Evolutionary conservation across 2,113 vertebrate genomes (phyloP).

Genomic region (Mus musculus): DNA sequence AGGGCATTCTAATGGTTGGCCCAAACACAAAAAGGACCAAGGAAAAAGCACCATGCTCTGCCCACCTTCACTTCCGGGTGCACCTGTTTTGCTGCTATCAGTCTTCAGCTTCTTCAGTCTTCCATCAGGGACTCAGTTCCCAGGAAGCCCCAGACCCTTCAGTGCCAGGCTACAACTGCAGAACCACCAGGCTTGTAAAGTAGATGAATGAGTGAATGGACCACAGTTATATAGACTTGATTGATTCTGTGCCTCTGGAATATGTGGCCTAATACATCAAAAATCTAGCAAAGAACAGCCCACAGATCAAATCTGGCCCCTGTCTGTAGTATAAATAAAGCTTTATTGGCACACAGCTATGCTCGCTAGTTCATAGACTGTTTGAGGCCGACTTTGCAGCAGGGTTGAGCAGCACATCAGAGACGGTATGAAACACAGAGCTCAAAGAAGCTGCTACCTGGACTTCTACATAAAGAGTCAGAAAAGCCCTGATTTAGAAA

Average conservation of each 20-base stretch:
- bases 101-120: not conserved
- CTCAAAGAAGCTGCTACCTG: not conserved
- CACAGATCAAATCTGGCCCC: not conserved
- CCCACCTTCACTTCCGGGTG: not conserved
- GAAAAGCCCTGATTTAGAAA: not conserved
- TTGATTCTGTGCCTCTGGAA: not conserved
- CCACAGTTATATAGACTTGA: not conserved
- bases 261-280: not conserved
- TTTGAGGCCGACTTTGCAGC: not conserved
- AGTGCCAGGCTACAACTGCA: too few species aligned
- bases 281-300: not conserved
- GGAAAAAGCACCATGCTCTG: not conserved
- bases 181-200: not conserved
- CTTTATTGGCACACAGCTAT: constrained; percentile 32
- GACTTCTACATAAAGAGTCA: not conserved
- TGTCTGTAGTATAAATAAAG: constrained; percentile 38
- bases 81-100: not conserved
- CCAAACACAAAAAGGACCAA: not conserved
- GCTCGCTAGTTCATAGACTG: not conserved
- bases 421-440: not conserved
- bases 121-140: not conserved
- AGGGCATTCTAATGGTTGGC: not conserved
- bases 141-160: not conserved
- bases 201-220: not conserved
- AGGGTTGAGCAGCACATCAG: not conserved